These are phyloP conservation scores for Neomorphus geoffroyi DNA, from an alignment of 2,797 vertebrate genomes.

Conservation along the genomic window DNA sequence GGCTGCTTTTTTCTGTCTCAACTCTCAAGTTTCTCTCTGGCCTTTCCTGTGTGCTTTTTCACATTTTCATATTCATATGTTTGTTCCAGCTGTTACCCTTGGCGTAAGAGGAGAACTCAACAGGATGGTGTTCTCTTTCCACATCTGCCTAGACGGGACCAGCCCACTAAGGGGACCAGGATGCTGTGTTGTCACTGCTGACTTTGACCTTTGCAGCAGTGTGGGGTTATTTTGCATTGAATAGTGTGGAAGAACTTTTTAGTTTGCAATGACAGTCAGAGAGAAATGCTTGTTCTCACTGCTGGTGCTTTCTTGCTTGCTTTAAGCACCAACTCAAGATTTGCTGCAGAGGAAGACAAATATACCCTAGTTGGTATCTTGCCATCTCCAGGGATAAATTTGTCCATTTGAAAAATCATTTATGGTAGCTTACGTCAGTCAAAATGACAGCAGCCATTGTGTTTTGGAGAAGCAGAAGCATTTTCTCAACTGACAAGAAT, in stretches of 20 bases:
- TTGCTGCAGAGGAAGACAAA: constrained; percentile 18
- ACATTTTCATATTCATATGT: too few relatives aligned
- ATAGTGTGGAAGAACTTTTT: not conserved
- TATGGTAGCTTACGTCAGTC: constrained; percentile 45
- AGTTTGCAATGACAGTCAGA: not conserved
- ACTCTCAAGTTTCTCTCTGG: not conserved
- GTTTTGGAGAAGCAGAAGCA: not conserved
- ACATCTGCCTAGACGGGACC: not conserved
- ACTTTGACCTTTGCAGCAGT: not conserved
- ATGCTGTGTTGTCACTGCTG: not conserved
- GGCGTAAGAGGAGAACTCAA: not conserved
- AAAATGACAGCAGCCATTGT: constrained; percentile 54
- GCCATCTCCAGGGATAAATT: constrained; percentile 54
- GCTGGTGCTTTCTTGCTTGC: not conserved
- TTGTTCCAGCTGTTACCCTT: not conserved
- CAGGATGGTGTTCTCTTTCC: not conserved
- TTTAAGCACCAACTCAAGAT: not conserved
- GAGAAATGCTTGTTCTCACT: not conserved
- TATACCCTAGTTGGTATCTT: constrained; percentile 39
- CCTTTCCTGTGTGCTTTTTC: not conserved
- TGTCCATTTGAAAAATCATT: constrained; percentile 62
- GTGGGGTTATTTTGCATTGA: not conserved
- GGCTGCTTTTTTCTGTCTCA: not conserved
- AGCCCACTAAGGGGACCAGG: fast-evolving
- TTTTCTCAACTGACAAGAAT: not conserved